Base-by-base conservation (phyloP, 2,113 vertebrate genomes). In the Chloroceryle aenea region DNA sequence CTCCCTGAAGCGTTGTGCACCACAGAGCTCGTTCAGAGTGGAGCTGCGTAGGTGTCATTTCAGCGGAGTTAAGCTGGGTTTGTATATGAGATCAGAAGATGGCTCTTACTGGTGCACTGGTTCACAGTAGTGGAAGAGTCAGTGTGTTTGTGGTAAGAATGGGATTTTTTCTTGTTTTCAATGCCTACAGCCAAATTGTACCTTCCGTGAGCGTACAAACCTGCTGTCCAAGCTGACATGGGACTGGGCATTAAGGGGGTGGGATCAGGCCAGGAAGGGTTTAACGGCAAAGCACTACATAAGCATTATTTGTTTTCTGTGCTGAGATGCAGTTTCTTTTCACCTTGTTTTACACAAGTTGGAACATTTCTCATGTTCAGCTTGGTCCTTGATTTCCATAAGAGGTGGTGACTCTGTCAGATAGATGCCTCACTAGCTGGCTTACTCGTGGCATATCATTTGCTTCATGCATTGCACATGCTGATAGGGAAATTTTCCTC, bases 301-400 rank as follows among this genome's bases (percentile, higher is more conserved):
- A 48, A 85, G 16, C 32, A 48, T 90, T 61, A 17, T 62, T 68
- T 77, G 25, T 42, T 88, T 68, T 42, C 52, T 68, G 34, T 68
- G 68, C 72, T 66, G 69, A 93, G 77, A 66, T 93, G 79, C 11
- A n/a, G 78, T 50, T 76, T 80, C 47, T 86, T 94, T 86, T 66
- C 82, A 79, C 63, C 42, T 83, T 67, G 47, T 59, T 96, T 90
- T 87, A 84, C 42, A 87, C 82, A 59, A 40, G 19, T 48, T 88
- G 72, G 81, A 95, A 87, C 66, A 61, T 71, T 77, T 77, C 59
- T 83, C 38, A 32, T 92, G 92, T 88, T 78, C 72, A 72, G 68
- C 59, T 52, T 62, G 71, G 56, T 77, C 52, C 40, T 27, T 32
- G 30, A 30, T 83, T 87, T 72, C 71, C 69, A 38, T 47, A 52